Evolutionary conservation across 1,140 invertebrate genomes (phyloP).

Genomic region (Neuroterus valhalla): DNA sequence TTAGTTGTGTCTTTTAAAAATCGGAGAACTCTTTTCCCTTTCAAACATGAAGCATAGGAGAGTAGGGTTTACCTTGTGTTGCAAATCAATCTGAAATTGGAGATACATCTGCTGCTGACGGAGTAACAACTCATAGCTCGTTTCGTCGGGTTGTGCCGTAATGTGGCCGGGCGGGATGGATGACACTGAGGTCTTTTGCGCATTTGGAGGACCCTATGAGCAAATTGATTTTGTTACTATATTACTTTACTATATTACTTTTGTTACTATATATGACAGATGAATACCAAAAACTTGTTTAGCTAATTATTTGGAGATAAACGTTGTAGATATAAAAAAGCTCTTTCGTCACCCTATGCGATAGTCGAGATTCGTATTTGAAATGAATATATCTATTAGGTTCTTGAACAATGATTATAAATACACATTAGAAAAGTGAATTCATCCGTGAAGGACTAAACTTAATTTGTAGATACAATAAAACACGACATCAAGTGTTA

Average conservation of each 20-base stretch:
- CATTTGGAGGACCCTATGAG: constrained; percentile 89
- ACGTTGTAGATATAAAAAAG: too few species aligned
- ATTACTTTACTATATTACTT: too few species aligned
- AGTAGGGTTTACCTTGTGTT: constrained; percentile 80
- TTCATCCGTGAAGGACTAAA: background rate
- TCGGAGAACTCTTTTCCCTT: background rate
- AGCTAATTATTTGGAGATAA: too few species aligned
- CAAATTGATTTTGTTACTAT: background rate
- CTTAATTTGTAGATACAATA: constrained; percentile 10
- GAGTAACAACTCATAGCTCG: constrained; percentile 92
- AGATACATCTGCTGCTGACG: constrained; percentile 95
- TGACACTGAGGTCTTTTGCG: constrained; percentile 80
- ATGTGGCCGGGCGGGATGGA: constrained; percentile 72
- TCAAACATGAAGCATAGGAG: background rate
- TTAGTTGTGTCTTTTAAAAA: too few species aligned
- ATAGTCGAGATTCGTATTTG: too few species aligned
- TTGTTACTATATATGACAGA: too few species aligned
- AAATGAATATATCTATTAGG: too few species aligned
- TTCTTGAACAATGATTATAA: too few species aligned
- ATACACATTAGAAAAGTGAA: too few species aligned
- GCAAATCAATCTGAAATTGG: constrained; percentile 90
- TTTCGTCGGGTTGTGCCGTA: constrained; percentile 80
- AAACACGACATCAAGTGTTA: background rate
- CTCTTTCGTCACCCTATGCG: too few species aligned
- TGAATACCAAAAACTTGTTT: too few species aligned